A percentile compares a stretch with the other conserved stretches of the same genome.
Conservation (phyloP, 2,888 invertebrate species). For the Lithophane leautieri region DNA sequence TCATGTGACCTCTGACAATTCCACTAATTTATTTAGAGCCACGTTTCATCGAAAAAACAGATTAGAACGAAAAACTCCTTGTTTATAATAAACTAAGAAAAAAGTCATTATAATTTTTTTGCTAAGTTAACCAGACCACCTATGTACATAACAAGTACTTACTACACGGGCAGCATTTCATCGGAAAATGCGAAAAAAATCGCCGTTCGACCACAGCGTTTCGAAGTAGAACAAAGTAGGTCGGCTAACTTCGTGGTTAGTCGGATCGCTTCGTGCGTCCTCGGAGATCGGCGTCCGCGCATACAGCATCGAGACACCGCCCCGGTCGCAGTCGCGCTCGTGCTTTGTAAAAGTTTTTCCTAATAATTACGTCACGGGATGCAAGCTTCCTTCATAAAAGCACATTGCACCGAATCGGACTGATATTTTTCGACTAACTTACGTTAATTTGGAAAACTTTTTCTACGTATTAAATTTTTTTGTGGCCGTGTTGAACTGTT, state of each 20-base stretch:
- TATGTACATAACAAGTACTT: slow-evolving; percentile 65
- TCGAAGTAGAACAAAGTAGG: slow-evolving; percentile 88
- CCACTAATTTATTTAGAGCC: slow-evolving; percentile 15
- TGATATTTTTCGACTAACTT: slow-evolving; percentile 71
- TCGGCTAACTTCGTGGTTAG: slow-evolving; percentile 81
- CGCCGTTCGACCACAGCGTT: slow-evolving; percentile 83
- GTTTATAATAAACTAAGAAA: slow-evolving; percentile 24
- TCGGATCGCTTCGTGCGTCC: slow-evolving; percentile 80
- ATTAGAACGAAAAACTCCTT: slow-evolving; percentile 27
- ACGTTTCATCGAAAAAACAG: slow-evolving; percentile 10
- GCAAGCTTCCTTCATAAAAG: slow-evolving; percentile 75
- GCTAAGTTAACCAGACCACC: slow-evolving; percentile 69
- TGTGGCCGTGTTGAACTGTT: slow-evolving; percentile 84
- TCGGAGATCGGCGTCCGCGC: slow-evolving; percentile 81
- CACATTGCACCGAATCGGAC: slow-evolving; percentile 76
- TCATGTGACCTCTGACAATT: slow-evolving; percentile 50
- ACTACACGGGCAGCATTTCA: slow-evolving; percentile 80
- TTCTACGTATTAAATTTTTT: slow-evolving; percentile 52
- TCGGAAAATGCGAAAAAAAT: slow-evolving; percentile 89
- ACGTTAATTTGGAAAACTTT: slow-evolving; percentile 50
- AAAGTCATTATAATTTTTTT: slow-evolving; percentile 71
- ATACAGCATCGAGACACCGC: slow-evolving; percentile 83
- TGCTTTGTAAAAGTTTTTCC: slow-evolving; percentile 72
- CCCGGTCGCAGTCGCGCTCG: slow-evolving; percentile 81
- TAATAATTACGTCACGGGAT: slow-evolving; percentile 83